Evolutionary conservation across 2,113 vertebrate species (phyloP), one percentile per base, ranked within the genome.

Genomic region (Coreoperca whiteheadi): DNA sequence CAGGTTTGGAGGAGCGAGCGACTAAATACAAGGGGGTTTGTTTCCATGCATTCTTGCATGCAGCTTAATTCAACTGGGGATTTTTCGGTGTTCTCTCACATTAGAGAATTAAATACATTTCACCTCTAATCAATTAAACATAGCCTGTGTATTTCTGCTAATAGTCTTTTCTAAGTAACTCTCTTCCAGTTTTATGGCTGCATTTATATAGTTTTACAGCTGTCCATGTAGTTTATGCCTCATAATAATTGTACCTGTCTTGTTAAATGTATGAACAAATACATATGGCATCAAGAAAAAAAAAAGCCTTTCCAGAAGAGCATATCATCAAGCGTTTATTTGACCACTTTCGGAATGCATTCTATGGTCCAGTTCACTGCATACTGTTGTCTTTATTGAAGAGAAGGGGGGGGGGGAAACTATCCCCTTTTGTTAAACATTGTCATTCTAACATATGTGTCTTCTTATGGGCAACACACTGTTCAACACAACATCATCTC

Each of bases 1-100:
- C 92, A 91, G 87, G 90, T 90, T 78, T 81, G 48, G 21, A 11
- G 21, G 39, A 60, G 37, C 54, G 25, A 82, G 34, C 66, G 21
- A 54, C 6, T 10, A 18, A 3, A 73, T 37, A 54, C 14, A 39
- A 10, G 64, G 4, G 12, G 3, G 23, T 12, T 23, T 63, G 54
- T 67, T 57, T 53, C 11, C 59, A n/a, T 46, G 30, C 18, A 23
- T 66, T 57, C 50, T 56, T 64, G 12, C 25, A 20, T 37, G 50
- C 51, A 6, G 25, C 43, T 37, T 16, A 11, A 48, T 23, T 11
- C 10, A 37, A 15, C 12, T 12, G 25, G 21, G 18, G 15, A 5
- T 61, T 60, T 48, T 10, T 3, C 39, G 8, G 32, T 48, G 6
- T 28, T 61, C 2, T 74, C 30, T 28, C 6, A 20, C 21, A 4